phyloP scores from a whole-genome alignment of 2,113 vertebrate species.

The Mustela nigripes region DNA sequence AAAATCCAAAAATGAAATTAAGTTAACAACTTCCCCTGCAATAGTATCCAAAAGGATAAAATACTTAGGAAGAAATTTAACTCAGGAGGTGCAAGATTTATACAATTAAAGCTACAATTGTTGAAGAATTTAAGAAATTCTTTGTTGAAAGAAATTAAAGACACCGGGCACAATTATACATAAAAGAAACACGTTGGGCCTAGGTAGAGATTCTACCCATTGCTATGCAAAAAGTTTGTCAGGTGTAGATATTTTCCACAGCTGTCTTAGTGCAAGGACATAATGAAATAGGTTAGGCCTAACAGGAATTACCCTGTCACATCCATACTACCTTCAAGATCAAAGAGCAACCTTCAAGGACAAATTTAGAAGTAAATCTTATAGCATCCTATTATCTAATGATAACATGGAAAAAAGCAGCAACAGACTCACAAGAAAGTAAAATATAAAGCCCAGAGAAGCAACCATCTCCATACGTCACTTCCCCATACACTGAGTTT shows the following conservation, averaged over 20 bases:
- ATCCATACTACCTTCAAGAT: neutral
- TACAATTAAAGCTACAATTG: neutral
- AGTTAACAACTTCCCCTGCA: neutral
- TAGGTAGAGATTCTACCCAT: neutral
- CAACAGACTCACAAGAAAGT: neutral
- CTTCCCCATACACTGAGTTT: neutral
- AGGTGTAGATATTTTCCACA: neutral
- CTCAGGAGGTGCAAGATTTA: neutral
- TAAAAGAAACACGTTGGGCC: neutral
- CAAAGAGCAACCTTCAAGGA: neutral
- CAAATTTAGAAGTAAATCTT: slow-evolving; percentile 27
- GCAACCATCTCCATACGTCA: neutral
- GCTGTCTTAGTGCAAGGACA: neutral
- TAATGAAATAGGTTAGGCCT: neutral
- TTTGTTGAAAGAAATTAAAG: neutral
- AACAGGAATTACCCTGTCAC: neutral
- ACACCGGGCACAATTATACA: neutral
- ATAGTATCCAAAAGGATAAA: neutral
- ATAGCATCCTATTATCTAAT: neutral
- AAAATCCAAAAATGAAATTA: neutral
- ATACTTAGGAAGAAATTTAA: slow-evolving; percentile 22
- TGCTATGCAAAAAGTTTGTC: neutral
- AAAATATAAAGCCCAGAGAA: neutral
- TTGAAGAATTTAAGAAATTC: too few relatives aligned
- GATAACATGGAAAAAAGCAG: neutral